Conservation (phyloP, 2,888 invertebrate species). For the Adelognathus sp. region DNA sequence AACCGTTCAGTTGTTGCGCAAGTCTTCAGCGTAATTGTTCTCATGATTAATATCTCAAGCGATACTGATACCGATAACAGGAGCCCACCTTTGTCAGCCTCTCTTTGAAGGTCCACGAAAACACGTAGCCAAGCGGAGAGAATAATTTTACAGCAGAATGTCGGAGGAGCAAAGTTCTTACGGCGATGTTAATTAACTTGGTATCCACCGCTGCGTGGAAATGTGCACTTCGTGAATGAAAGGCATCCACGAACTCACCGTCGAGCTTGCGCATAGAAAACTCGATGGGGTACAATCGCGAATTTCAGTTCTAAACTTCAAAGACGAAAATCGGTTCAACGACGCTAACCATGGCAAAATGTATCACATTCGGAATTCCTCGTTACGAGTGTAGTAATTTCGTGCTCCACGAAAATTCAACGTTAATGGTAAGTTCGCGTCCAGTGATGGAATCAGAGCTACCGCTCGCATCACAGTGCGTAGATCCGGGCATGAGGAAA, state of each 20-base stretch:
- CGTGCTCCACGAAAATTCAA: too few relatives aligned
- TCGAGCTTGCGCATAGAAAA: too few relatives aligned
- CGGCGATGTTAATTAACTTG: too few relatives aligned
- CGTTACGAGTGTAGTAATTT: too few relatives aligned
- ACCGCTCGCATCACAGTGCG: not conserved
- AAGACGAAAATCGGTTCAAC: not conserved
- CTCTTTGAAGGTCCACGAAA: not conserved
- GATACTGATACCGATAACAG: not conserved
- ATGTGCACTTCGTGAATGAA: not conserved
- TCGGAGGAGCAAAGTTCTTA: too few relatives aligned
- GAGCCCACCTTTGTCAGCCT: not conserved
- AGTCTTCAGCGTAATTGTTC: not conserved
- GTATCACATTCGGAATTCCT: not conserved
- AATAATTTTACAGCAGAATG: too few relatives aligned
- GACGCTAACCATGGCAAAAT: not conserved
- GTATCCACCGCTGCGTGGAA: too few relatives aligned
- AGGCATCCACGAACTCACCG: not conserved
- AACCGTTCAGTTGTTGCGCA: not conserved
- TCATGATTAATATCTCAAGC: not conserved
- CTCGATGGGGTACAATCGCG: too few relatives aligned
- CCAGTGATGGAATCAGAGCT: not conserved
- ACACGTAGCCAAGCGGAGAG: not conserved
- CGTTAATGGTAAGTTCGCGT: too few relatives aligned
- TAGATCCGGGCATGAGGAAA: not conserved
- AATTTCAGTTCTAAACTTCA: not conserved